A percentile compares a stretch with the other conserved stretches of the same genome.
These are phyloP conservation scores for Oncorhynchus keta DNA, from an alignment of 2,113 vertebrate species.

Conservation along the genomic window DNA sequence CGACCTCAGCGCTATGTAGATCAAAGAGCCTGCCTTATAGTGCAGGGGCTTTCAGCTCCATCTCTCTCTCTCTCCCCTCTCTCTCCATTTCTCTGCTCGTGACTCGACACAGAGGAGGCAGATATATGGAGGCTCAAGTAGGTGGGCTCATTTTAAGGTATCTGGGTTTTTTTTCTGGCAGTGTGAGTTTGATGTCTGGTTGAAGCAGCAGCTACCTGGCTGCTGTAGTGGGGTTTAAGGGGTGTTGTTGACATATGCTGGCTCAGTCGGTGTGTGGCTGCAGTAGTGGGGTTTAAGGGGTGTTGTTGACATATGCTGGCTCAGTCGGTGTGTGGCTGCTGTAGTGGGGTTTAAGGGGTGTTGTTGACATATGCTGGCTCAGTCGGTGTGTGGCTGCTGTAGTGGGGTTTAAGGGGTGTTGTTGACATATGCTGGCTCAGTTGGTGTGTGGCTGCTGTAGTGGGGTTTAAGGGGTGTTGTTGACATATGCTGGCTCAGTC, in stretches of 20 bases:
- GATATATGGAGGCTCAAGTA: slow-evolving; percentile 52
- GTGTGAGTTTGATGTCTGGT: slow-evolving; percentile 26
- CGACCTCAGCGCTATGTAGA: slow-evolving; percentile 11
- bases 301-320: slow-evolving; percentile 27
- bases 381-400: no score
- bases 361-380: no score
- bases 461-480: no score
- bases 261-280: no score
- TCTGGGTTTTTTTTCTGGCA: slow-evolving; percentile 3
- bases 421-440: no score
- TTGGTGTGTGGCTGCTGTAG: no score
- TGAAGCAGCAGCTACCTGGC: neutral
- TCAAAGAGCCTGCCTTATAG: slow-evolving; percentile 15
- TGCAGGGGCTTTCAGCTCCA: slow-evolving; percentile 21
- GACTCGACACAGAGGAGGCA: slow-evolving; percentile 9
- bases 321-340: neutral
- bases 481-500: no score
- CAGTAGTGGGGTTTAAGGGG: neutral
- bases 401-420: no score
- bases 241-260: neutral
- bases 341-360: neutral
- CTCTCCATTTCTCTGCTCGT: neutral
- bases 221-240: no score
- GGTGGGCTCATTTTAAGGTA: slow-evolving; percentile 39
- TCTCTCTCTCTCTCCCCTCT: neutral